phyloP scores from a whole-genome alignment of 2,888 invertebrate species.

The Calephelis perditalis region DNA sequence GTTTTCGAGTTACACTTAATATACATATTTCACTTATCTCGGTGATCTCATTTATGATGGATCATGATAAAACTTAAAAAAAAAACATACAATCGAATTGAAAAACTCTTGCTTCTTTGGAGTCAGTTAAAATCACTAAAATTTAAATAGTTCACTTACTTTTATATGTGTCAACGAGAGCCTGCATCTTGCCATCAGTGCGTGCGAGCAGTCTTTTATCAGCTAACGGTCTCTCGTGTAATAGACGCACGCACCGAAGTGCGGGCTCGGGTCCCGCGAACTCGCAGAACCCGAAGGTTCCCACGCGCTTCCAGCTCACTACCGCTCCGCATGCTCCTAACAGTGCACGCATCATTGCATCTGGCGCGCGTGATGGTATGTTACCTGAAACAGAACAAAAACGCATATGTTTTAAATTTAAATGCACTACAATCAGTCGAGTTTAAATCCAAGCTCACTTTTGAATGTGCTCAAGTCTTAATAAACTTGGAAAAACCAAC shows the following conservation, averaged over 20 bases:
- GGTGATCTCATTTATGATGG: no score
- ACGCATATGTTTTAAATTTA: no score
- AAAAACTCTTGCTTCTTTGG: no score
- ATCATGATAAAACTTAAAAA: no score
- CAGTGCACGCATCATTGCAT: constrained; percentile 95
- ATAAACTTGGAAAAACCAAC: no score
- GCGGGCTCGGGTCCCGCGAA: constrained; percentile 96
- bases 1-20: no score
- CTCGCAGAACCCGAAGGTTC: constrained; percentile 99
- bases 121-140: no score
- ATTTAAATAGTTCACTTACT: constrained; percentile 60
- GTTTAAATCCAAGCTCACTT: no score
- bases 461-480: no score
- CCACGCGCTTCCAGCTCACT: constrained; percentile 97
- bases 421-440: no score
- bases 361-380: constrained; percentile 96
- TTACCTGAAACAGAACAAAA: constrained; percentile 73
- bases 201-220: constrained; percentile 96
- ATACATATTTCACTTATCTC: no score
- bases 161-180: constrained; percentile 95
- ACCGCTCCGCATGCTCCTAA: constrained; percentile 96
- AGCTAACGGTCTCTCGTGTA: constrained; percentile 95
- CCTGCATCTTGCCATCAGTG: constrained; percentile 98
- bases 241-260: constrained; percentile 92
- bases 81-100: no score